Percentiles rank a stretch among this genome's conserved stretches.
phyloP scores from a whole-genome alignment of 2,888 invertebrate genomes.

The Heliconius ismenius region DNA sequence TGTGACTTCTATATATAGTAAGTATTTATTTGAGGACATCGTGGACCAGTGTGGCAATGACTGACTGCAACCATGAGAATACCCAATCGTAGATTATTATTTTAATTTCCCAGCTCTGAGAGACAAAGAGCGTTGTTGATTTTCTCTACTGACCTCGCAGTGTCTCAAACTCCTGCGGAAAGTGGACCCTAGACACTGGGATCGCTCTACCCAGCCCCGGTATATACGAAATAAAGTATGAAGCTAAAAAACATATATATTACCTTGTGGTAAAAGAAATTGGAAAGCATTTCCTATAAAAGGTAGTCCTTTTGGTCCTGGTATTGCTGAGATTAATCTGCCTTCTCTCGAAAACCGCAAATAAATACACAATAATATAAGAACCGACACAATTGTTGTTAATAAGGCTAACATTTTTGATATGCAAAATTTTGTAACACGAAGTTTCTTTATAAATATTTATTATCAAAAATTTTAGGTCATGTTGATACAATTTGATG shows the following conservation, averaged over 20 bases:
- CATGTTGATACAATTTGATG: background rate
- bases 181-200: background rate
- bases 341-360: conserved; percentile 39
- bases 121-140: background rate
- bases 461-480: background rate
- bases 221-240: too few relatives aligned
- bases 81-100: background rate
- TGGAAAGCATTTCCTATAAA: conserved; percentile 54
- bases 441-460: background rate
- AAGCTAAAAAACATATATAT: background rate
- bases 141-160: background rate
- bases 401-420: background rate
- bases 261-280: conserved; percentile 50
- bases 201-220: too few relatives aligned
- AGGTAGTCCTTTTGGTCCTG: conserved; percentile 55
- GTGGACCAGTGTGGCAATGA: background rate
- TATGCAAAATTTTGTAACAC: background rate
- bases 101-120: background rate
- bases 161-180: background rate
- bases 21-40: background rate
- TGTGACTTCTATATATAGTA: background rate
- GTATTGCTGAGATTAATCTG: conserved; percentile 53
- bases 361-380: conserved; percentile 19
- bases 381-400: conserved; percentile 4
- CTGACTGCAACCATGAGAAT: background rate